A percentile compares a stretch with the other conserved stretches of the same genome.
Conservation (phyloP, 2,888 invertebrate species). For the Meteorus colon region DNA sequence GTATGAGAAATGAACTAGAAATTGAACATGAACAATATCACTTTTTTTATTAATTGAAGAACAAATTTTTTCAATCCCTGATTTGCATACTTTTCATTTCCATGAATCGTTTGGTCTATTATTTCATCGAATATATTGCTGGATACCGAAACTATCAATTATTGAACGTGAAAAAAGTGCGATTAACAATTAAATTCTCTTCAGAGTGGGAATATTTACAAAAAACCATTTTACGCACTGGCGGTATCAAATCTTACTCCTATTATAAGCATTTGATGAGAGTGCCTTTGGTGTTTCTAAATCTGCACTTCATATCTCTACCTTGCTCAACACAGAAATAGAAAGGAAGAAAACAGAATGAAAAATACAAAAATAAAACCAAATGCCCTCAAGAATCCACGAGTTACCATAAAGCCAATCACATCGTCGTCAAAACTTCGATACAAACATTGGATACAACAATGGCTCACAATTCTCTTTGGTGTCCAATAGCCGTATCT, state of each 20-base stretch:
- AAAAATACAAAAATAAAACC: conserved; percentile 30
- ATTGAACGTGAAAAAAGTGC: not conserved
- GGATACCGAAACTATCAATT: not conserved
- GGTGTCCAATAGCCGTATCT: conserved; percentile 56
- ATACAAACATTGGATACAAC: conserved; percentile 30
- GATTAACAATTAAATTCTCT: not conserved
- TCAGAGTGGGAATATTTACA: not conserved
- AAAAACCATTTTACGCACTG: not conserved
- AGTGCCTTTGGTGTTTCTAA: not conserved
- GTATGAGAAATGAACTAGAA: not conserved
- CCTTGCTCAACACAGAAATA: not conserved
- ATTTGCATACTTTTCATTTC: not conserved
- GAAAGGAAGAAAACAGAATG: not conserved
- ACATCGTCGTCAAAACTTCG: conserved; percentile 27
- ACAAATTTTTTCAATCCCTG: not conserved
- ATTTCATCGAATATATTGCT: not conserved
- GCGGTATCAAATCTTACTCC: no score
- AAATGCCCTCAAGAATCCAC: conserved; percentile 38
- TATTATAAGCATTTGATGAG: not conserved
- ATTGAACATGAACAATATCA: not conserved
- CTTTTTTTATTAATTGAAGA: not conserved
- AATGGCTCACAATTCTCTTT: conserved; percentile 48
- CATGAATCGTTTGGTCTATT: not conserved
- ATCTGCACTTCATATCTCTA: not conserved
- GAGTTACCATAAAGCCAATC: conserved; percentile 34